These are phyloP conservation scores for Parapsyche elsis DNA, from an alignment of 1,140 invertebrate species.

Conservation along the genomic window DNA sequence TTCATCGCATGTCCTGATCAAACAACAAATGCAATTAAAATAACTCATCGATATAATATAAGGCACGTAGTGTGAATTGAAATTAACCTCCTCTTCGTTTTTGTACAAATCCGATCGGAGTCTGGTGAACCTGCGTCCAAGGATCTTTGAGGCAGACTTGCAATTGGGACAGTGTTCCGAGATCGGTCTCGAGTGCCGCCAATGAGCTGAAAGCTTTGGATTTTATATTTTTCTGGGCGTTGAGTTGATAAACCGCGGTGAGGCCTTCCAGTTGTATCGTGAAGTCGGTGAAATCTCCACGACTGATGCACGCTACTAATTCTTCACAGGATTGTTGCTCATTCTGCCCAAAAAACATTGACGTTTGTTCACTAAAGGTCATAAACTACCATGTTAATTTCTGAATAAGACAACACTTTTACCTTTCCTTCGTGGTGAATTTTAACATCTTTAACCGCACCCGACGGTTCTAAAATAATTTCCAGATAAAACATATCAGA, in stretches of 20 bases:
- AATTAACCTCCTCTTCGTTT: conserved; percentile 76
- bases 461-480: conserved; percentile 84
- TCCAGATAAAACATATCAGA: conserved; percentile 98
- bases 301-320: conserved; percentile 80
- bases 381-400: neutral
- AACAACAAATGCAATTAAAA: conserved; percentile 19
- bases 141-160: conserved; percentile 83
- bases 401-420: no score
- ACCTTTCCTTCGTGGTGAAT: conserved; percentile 88
- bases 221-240: conserved; percentile 95
- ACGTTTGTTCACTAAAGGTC: neutral
- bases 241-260: conserved; percentile 91
- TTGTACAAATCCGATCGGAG: conserved; percentile 85
- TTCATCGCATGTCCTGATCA: conserved; percentile 88
- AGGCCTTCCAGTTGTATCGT: conserved; percentile 91
- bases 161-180: conserved; percentile 85
- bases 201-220: conserved; percentile 92
- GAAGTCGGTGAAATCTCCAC: conserved; percentile 92
- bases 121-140: conserved; percentile 88
- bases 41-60: no score
- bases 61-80: no score
- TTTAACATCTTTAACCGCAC: conserved; percentile 91
- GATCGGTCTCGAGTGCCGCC: conserved; percentile 90
- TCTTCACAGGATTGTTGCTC: conserved; percentile 87
- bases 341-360: conserved; percentile 57